Evolutionary conservation across 1,140 invertebrate species (phyloP).

Genomic region (Oscheius sp.): DNA sequence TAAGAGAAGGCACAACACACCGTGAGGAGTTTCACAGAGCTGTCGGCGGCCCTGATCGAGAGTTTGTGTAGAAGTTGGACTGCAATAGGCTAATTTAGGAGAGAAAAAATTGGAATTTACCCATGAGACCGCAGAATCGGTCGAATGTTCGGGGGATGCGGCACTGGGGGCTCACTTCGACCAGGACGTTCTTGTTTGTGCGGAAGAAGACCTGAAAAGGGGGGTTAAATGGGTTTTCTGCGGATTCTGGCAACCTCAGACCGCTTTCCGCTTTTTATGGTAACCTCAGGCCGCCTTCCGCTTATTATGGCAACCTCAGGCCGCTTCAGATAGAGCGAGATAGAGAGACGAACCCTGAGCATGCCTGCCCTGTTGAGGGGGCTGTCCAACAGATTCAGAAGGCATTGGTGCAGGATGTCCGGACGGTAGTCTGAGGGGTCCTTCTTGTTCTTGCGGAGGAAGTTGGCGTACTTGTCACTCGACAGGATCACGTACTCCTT

Average conservation of each 20-base stretch:
- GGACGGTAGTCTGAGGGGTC: conserved; percentile 65
- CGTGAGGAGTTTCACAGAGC: conserved; percentile 80
- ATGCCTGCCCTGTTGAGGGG: conserved; percentile 67
- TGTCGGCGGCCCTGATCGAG: conserved; percentile 81
- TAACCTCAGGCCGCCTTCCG: too few relatives aligned
- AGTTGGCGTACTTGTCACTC: conserved; percentile 64
- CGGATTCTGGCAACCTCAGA: not conserved
- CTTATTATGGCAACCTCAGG: too few relatives aligned
- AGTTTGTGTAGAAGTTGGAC: conserved; percentile 95
- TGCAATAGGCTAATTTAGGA: conserved; percentile 64
- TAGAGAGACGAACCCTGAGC: conserved; percentile 52
- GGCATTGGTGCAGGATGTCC: conserved; percentile 68
- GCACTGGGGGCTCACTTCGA: conserved; percentile 97
- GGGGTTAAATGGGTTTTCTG: not conserved
- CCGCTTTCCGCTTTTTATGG: too few relatives aligned
- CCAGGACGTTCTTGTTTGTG: conserved; percentile 92
- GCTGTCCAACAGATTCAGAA: conserved; percentile 67
- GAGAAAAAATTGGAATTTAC: conserved; percentile 65
- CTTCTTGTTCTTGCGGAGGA: conserved; percentile 63
- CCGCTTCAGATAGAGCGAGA: too few relatives aligned
- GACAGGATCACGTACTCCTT: conserved; percentile 65
- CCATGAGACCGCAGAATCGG: conserved; percentile 94
- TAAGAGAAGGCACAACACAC: too few relatives aligned
- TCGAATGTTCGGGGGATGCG: conserved; percentile 96
- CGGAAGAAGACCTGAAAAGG: conserved; percentile 79